Conservation (phyloP, 2,113 vertebrate genomes). For the Pantherophis guttatus region DNA sequence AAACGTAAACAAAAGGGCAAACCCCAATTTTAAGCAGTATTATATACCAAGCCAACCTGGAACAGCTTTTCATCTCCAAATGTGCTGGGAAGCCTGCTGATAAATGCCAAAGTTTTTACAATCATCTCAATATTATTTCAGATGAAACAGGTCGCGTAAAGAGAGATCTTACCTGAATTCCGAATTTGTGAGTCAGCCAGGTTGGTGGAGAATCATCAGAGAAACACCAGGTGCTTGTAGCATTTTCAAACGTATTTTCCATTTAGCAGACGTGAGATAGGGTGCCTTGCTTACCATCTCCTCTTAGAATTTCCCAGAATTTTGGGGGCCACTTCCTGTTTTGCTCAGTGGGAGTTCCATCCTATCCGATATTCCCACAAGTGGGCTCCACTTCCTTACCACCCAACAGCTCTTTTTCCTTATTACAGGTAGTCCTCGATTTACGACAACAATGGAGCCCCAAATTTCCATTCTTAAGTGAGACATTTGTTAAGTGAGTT, state of each 20-base stretch:
- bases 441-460: no score
- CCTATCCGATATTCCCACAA: no score
- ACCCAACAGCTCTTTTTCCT: not conserved
- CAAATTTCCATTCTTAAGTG: no score
- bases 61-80: no score
- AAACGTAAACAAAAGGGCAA: not conserved
- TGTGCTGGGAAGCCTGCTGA: not conserved
- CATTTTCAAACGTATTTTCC: not conserved
- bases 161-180: conserved; percentile 48
- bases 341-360: not conserved
- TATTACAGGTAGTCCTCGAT: not conserved
- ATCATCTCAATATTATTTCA: not conserved
- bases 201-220: not conserved
- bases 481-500: no score
- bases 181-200: not conserved
- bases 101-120: not conserved
- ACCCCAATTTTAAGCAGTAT: not conserved
- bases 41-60: not conserved
- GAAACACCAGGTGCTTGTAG: not conserved
- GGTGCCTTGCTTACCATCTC: not conserved
- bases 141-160: not conserved
- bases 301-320: not conserved
- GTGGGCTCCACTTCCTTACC: not conserved
- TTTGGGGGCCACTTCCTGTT: no score
- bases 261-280: not conserved